Evolutionary conservation across 2,797 vertebrate genomes (phyloP), one percentile per base, ranked within the genome.

Genomic region (Sylvia borin): DNA sequence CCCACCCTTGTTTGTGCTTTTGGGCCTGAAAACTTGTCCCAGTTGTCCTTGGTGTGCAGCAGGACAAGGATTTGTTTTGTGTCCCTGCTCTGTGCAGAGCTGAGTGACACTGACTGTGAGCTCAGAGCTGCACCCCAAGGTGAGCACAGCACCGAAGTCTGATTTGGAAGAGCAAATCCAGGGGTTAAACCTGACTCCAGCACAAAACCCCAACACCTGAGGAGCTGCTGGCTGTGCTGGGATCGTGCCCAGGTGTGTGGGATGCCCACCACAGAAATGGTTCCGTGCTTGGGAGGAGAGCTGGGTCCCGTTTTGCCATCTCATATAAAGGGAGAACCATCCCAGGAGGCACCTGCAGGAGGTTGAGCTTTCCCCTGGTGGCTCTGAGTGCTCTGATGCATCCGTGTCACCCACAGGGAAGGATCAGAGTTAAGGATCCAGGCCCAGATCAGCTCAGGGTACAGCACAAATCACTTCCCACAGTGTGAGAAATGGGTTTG

Each of bases 241-340:
- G 73, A 36, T 47, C 38, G 20, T 42, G n/a, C 19, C 22, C 42
- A 26, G 72, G 15, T 1, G 1, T 8, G n/a, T 9, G 50, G 34
- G n/a, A 19, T 47, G 36, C 36, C 36, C 36, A 36, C 27, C 54
- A n/a, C 34, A 83, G 65, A 38, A 65, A 32, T 2, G 16, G 5
- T 7, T 73, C 34, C 26, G 43, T 45, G 27, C 32, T 18, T 22
- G 45, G 40, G 2, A 45, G 18, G 7, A 85, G 38, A 53, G 43
- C 19, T 66, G 14, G 6, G 0, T 34, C 31, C 38, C 19, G 0
- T 5, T n/a, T 51, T 7, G 16, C 6, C 50, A 27, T 18, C 40
- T 22, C 70, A 38, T 0, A 19, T 8, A 32, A 62, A 54, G 14
- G 32, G 6, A 62, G 40, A 27, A 21, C 0, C 3, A 21, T 11